Evolutionary conservation across 2,797 vertebrate genomes (phyloP).

Genomic region (Alcedo atthis): DNA sequence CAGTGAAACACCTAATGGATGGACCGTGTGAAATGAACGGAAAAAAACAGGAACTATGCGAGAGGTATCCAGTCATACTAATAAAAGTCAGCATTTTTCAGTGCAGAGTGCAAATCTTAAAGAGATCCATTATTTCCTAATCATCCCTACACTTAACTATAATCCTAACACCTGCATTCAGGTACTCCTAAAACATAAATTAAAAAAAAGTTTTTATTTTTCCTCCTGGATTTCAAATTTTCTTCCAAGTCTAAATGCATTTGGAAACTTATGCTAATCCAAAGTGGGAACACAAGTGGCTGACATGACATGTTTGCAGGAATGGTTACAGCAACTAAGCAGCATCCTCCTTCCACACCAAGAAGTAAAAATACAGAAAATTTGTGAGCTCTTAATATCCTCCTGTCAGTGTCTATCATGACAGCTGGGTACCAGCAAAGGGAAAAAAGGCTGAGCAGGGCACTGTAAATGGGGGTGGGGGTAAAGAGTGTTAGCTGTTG

Average conservation of each 20-base stretch:
- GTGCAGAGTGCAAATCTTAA: not conserved
- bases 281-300: not conserved
- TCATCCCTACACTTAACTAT: not conserved
- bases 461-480: not conserved
- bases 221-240: not conserved
- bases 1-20: not conserved
- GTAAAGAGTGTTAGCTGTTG: constrained; percentile 37
- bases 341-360: not conserved
- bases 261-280: not conserved
- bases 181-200: not conserved
- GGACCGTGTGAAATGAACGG: not conserved
- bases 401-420: not conserved
- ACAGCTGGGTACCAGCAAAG: constrained; percentile 15
- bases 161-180: not conserved
- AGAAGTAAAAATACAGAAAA: not conserved
- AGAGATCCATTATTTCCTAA: not conserved
- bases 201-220: not conserved
- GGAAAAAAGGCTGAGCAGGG: constrained; percentile 26
- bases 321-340: not conserved
- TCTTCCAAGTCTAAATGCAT: not conserved
- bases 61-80: not conserved
- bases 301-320: not conserved
- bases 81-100: not conserved
- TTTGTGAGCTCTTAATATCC: constrained; percentile 15
- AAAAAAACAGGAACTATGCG: not conserved